These are phyloP conservation scores for Neopipo cinnamomea DNA, from an alignment of 2,113 vertebrate genomes.

Conservation along the genomic window DNA sequence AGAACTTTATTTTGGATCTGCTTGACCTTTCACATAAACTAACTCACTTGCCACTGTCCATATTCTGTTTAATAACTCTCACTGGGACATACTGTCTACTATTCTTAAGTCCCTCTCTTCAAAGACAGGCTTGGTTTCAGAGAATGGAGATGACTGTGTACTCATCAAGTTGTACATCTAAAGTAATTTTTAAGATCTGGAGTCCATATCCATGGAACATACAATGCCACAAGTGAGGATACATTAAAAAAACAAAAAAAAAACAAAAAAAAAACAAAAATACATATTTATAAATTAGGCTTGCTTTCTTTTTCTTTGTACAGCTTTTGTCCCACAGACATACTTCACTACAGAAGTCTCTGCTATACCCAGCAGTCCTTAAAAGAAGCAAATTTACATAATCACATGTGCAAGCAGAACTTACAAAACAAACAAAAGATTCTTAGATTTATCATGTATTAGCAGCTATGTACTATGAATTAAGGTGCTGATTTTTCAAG, in stretches of 20 bases:
- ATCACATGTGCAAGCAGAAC: neutral
- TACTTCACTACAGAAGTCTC: neutral
- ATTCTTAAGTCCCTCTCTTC: neutral
- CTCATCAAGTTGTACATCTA: neutral
- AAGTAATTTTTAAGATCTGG: neutral
- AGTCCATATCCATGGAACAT: neutral
- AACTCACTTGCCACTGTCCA: neutral
- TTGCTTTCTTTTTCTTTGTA: neutral
- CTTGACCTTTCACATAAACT: neutral
- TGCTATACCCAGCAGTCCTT: neutral
- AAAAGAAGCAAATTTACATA: neutral
- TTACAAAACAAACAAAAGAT: neutral
- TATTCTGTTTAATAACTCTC: neutral
- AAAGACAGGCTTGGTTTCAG: neutral
- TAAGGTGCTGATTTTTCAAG: neutral
- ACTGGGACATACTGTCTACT: neutral
- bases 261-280: no score
- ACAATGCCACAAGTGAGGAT: neutral
- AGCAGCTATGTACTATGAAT: neutral
- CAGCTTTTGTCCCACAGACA: neutral
- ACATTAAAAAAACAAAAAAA: no score
- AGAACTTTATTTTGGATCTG: neutral
- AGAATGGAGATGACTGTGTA: neutral
- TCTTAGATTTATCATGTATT: neutral
- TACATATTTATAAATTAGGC: neutral